Evolutionary conservation across 2,113 vertebrate genomes (phyloP).

Genomic region (Lophotis ruficrista): DNA sequence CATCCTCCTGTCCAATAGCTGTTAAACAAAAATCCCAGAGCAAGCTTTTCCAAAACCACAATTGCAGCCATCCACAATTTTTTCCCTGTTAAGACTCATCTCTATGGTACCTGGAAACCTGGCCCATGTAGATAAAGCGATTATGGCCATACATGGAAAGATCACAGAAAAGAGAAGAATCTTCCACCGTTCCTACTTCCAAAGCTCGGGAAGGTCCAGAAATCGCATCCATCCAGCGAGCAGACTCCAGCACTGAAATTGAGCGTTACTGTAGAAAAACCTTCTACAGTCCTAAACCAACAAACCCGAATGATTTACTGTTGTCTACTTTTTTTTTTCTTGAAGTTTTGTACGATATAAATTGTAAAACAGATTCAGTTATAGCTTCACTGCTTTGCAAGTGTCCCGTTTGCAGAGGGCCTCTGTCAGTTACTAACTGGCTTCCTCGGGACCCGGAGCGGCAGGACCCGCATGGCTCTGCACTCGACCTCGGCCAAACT

Average conservation of each 20-base stretch:
- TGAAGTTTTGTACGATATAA: not conserved
- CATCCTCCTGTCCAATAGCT: constrained; percentile 30
- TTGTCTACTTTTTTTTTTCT: not conserved
- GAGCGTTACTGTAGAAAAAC: not conserved
- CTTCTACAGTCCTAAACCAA: not conserved
- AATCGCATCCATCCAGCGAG: not conserved
- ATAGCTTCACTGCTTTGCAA: not conserved
- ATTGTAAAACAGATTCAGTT: not conserved
- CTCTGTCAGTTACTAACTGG: not conserved
- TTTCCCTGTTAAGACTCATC: constrained; percentile 30
- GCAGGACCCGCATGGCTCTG: not conserved
- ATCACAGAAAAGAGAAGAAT: not conserved
- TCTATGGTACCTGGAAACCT: constrained; percentile 67
- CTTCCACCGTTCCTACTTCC: not conserved
- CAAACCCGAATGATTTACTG: not conserved
- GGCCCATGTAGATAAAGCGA: constrained; percentile 15
- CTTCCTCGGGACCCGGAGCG: rapidly evolving
- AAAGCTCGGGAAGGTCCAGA: not conserved
- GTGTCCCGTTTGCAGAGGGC: not conserved
- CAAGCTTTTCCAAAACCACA: constrained; percentile 57
- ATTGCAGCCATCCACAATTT: not conserved
- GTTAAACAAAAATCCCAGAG: constrained; percentile 46
- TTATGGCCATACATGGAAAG: constrained; percentile 11
- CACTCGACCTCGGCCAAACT: not conserved
- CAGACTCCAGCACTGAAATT: not conserved